These are phyloP conservation scores for Thymelicus acteon DNA, from an alignment of 2,888 invertebrate genomes.

Conservation along the genomic window DNA sequence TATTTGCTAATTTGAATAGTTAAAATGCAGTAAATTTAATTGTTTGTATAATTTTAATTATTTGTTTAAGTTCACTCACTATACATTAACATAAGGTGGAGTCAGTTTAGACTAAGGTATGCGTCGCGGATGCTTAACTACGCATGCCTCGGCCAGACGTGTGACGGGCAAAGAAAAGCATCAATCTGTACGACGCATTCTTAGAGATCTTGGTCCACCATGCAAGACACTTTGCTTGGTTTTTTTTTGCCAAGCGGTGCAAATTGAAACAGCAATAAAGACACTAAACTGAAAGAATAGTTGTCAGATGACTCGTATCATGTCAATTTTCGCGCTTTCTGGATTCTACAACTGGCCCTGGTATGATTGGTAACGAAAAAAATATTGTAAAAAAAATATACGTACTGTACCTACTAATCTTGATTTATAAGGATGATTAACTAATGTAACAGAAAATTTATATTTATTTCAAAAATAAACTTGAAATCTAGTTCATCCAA, in stretches of 20 bases:
- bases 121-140: slow-evolving; percentile 28
- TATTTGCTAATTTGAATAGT: no score
- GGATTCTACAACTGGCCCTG: background rate
- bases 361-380: no score
- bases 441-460: no score
- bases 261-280: slow-evolving; percentile 30
- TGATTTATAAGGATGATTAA: no score
- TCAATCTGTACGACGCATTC: slow-evolving; percentile 37
- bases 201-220: slow-evolving; percentile 33
- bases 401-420: no score
- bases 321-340: slow-evolving; percentile 25
- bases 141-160: slow-evolving; percentile 25
- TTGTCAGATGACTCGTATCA: slow-evolving; percentile 23
- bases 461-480: no score
- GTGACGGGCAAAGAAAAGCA: slow-evolving; percentile 37
- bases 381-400: no score
- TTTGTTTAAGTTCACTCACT: no score
- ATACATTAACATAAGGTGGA: slow-evolving; percentile 2
- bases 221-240: slow-evolving; percentile 30
- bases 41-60: no score
- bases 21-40: no score
- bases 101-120: slow-evolving; percentile 25
- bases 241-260: slow-evolving; percentile 21
- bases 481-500: no score
- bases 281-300: slow-evolving; percentile 32